Percentiles rank a stretch among this genome's conserved stretches.
phyloP scores from a whole-genome alignment of 2,888 invertebrate species.

The Panopea generosa region DNA sequence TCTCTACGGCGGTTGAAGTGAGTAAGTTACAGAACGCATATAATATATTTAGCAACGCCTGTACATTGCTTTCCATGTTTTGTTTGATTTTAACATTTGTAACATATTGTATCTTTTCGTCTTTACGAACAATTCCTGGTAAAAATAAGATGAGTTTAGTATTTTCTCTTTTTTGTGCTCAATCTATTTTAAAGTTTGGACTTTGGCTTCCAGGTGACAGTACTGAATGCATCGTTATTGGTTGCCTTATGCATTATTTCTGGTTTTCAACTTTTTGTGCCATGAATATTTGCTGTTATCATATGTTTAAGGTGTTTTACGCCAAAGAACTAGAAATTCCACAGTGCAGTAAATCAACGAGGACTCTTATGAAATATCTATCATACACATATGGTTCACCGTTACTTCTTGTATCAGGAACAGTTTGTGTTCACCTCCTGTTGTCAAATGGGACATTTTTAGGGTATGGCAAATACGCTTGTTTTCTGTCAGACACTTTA shows the following conservation, averaged over 20 bases:
- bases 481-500: conserved; percentile 40
- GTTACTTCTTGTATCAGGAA: conserved; percentile 10
- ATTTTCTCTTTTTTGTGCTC: conserved; percentile 51
- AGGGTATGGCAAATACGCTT: conserved; percentile 52
- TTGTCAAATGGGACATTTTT: conserved; percentile 2
- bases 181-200: conserved; percentile 53
- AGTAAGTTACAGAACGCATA: neutral
- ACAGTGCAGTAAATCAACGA: too few relatives aligned
- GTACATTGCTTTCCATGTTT: conserved; percentile 41
- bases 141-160: conserved; percentile 62
- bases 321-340: neutral
- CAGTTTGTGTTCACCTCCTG: conserved; percentile 13
- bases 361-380: conserved; percentile 12
- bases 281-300: conserved; percentile 59
- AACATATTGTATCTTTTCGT: conserved; percentile 57
- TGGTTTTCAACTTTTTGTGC: conserved; percentile 63
- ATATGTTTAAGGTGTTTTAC: conserved; percentile 59
- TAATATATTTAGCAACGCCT: conserved; percentile 19
- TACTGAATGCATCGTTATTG: conserved; percentile 29
- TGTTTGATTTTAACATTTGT: conserved; percentile 54
- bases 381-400: conserved; percentile 29
- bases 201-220: neutral
- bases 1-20: too few relatives aligned
- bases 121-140: conserved; percentile 60
- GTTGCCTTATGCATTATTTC: conserved; percentile 54